phyloP scores from a whole-genome alignment of 2,113 vertebrate species.

The Halcyon senegalensis region DNA sequence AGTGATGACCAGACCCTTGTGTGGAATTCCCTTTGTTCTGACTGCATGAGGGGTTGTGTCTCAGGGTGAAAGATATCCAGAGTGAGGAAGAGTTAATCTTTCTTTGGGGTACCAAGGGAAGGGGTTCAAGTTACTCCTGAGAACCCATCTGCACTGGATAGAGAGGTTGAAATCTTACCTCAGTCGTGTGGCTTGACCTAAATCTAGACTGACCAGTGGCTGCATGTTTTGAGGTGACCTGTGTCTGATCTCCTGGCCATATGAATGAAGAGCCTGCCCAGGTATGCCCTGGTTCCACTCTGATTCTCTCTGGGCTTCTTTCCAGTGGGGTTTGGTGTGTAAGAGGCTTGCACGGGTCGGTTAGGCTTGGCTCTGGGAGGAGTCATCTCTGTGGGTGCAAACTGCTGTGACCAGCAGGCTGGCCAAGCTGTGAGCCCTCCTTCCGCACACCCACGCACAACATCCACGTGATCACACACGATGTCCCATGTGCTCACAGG shows the following conservation, averaged over 20 bases:
- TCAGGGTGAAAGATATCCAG: not conserved
- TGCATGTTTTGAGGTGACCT: not conserved
- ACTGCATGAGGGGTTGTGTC: not conserved
- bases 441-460: fast-evolving
- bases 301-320: not conserved
- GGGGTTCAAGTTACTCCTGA: not conserved
- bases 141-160: not conserved
- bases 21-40: not conserved
- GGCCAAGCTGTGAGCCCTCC: not conserved
- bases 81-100: not conserved
- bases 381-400: not conserved
- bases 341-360: not conserved
- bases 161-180: not conserved
- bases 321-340: not conserved
- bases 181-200: not conserved
- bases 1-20: not conserved
- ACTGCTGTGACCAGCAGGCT: not conserved
- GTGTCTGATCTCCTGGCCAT: not conserved
- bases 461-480: not conserved
- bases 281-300: not conserved
- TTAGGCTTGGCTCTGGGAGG: not conserved
- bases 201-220: not conserved
- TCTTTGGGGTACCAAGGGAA: not conserved
- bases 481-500: fast-evolving
- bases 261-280: not conserved